Base-by-base conservation (phyloP, 2,888 invertebrate genomes). In the Omphaloscelis lunosa region DNA sequence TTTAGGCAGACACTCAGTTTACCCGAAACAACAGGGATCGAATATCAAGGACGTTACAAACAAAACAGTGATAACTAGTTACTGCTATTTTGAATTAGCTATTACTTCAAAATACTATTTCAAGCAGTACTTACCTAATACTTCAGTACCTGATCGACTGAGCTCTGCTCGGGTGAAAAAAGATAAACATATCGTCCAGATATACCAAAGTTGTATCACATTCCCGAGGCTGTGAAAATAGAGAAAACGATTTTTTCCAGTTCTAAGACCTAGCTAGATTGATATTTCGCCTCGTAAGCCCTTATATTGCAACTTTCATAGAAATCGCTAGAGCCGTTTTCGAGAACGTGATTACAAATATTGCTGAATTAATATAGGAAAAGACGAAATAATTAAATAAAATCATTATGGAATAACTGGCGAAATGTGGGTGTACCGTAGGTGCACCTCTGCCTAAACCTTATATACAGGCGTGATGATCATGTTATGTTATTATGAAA, bases 1-100 rank as follows among this genome's bases (percentile, higher is more conserved):
- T 63, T 27, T 39, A 66, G 27, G 7, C 15, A 15, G 17, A 41
- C 8, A 34, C 20, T 77, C 53, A 29, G 48, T 29, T 70, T 80
- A n/a, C 20, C 8, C 15, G 4, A 51, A 69, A 69, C 39, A 58
- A 56, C n/a, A 27, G 9, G 0, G 17, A 59, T 59, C 41, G 20
- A n/a, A 39, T 41, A 58, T 29, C 39, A 39, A 39, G 12, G 15
- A n/a, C 12, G 17, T 17, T 23, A 17, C 12, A 23, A 39, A 72
- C 17, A 41, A 23, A 41, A 41, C 17, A 74, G 11, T 41, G 29
- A 11, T 53, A 66, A 3, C 7, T 27, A 45, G 9, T 67, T 7
- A 29, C 23, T 15, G 2, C 15, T 41, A 29, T 63, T 39, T 39
- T 63, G 39, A n/a, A 29, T 23, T n/a, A 39, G 9, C 39, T 27